A percentile compares a stretch with the other conserved stretches of the same genome.
Conservation (phyloP, 1,140 invertebrate species). For the Rhagoletis zephyria region DNA sequence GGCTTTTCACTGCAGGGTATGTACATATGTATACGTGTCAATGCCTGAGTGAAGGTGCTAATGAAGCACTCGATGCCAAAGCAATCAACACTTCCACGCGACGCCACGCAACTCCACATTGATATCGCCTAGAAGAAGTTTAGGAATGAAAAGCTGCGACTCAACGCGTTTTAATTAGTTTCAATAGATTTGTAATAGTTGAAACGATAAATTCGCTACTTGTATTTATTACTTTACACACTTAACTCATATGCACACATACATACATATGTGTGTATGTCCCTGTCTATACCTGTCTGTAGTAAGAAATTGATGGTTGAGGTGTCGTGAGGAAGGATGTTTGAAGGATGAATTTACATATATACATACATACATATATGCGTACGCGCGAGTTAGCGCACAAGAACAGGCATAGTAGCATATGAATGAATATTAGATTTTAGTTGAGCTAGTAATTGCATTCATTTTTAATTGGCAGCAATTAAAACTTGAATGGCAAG, state of each 20-base stretch:
- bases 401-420: neutral
- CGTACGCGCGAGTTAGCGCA: no score
- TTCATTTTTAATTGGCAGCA: constrained; percentile 72
- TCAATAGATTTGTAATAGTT: constrained; percentile 51
- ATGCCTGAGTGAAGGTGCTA: neutral
- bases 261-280: no score
- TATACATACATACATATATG: no score
- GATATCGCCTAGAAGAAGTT: neutral
- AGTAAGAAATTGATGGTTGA: no score
- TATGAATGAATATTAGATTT: neutral
- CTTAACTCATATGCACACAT: neutral
- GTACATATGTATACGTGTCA: neutral
- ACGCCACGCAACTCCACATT: neutral
- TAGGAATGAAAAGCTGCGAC: constrained; percentile 18
- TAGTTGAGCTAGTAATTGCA: constrained; percentile 56
- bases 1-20: no score
- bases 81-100: constrained; percentile 14
- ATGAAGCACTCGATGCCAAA: constrained; percentile 24
- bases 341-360: neutral
- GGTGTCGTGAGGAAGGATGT: no score
- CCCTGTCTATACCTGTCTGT: no score
- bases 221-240: neutral
- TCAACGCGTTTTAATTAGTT: constrained; percentile 49
- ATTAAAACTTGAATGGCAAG: constrained; percentile 70
- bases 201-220: constrained; percentile 22